Evolutionary conservation across 1,140 invertebrate genomes (phyloP), one percentile per base, ranked within the genome.

Genomic region (Nixonia krombeini): DNA sequence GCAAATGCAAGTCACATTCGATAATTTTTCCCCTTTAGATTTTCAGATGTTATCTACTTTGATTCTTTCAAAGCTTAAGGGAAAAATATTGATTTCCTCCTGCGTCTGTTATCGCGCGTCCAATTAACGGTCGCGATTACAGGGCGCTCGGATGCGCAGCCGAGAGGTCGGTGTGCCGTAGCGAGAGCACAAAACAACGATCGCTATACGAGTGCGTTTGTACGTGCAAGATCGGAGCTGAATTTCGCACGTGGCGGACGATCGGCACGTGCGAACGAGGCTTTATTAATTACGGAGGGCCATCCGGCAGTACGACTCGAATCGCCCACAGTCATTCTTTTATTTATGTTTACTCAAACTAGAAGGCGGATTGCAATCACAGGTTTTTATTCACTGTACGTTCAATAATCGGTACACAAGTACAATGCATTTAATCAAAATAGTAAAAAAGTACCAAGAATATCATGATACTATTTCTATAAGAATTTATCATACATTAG

Each of bases 281-380:
- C 53, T 73, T 69, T 73, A 59, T 73, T 73, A 73, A 75, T 73
- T 73, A 70, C 61, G 23, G 45, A 40, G 65, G 41, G 35, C 18
- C 47, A 57, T 59, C 70, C 66, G 61, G 70, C 69, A 59, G 70
- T 57, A 17, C 38, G 41, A 59, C 52, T 65, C 38, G 42, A 46
- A 64, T 69, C 53, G 50, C 41, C 52, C 21, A 35, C 17, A 44
- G 56, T 38, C 51, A 40, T 33, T 25, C 29, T 52, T 50, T 10
- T 4, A 35, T 4, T 13, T n/a, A 35, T 35, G 21, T 44, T 25
- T 4, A 16, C 23, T 18, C 38, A 1, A 4, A 17, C 29, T 50
- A 28, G 49, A 58, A 63, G 58, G 58, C n/a, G n/a, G n/a, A n/a
- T n/a, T n/a, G n/a, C n/a, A n/a, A n/a, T n/a, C n/a, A n/a, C n/a